Percentiles rank a stretch among this genome's conserved stretches.
phyloP scores from a whole-genome alignment of 2,113 vertebrate species.

The Cranoglanis bouderius region DNA sequence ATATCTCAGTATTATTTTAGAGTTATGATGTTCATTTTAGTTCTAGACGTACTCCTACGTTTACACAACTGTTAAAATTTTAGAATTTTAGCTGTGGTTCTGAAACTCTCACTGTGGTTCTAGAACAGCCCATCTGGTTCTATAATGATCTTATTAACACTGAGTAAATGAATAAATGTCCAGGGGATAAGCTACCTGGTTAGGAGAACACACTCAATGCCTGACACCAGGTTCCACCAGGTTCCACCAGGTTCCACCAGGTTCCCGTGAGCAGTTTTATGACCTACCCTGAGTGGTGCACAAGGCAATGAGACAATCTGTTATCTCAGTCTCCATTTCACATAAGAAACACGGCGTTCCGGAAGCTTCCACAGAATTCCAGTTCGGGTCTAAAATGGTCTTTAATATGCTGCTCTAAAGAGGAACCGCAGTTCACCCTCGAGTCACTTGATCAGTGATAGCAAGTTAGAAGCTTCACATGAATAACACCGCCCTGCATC shows the following conservation, averaged over 20 bases:
- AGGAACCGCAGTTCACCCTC: neutral
- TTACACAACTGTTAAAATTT: neutral
- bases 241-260: neutral
- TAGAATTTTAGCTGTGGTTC: no score
- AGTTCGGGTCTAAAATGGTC: neutral
- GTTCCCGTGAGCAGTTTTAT: neutral
- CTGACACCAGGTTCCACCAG: neutral
- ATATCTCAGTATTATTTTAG: neutral
- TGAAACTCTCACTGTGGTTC: no score
- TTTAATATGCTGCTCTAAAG: neutral
- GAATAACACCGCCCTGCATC: no score
- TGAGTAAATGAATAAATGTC: conserved; percentile 1
- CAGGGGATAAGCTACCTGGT: neutral
- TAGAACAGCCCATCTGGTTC: no score
- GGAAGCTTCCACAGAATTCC: neutral
- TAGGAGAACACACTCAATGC: neutral
- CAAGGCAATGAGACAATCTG: neutral
- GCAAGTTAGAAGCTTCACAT: neutral
- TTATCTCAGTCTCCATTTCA: neutral
- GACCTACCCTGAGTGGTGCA: neutral
- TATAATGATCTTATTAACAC: no score
- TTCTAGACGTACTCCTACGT: neutral
- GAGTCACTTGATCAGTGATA: neutral
- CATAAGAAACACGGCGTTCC: neutral
- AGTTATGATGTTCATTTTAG: neutral